Evolutionary conservation across 64 coral and sea anemone species (phyloP), one percentile per base, ranked within the genome.

Genomic region (Stylophora pistillata): DNA sequence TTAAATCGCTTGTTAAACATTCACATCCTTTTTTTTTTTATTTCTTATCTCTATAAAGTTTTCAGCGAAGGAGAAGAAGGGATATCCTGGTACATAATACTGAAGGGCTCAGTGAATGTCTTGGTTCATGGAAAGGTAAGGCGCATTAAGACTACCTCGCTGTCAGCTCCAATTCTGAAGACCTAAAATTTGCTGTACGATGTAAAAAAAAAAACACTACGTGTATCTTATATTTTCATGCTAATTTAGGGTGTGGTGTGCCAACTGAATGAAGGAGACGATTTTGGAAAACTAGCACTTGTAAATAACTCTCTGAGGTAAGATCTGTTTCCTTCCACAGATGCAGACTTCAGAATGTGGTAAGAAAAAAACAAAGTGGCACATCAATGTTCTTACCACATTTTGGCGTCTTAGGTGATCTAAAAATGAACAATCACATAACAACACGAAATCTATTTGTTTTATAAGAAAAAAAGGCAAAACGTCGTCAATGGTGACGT

Each of bases 231-330:
- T 47, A 47, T 70, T 37, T 15, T 76, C 63, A 21, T 57, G 30
- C 5, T 7, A 66, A 0, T 29, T 30, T 16, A 96, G 95, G 95
- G 95, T 23, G 77, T 74, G 70, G 95, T 96, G 15, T 93, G 91
- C 30, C 95, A 96, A 52, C 81, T 96, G 21, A 82, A 91, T 15
- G 91, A 92, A 20, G 90, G 95, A 53, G 95, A 96, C 69, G 95
- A 96, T 28, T 96, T 96, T 96, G 95, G 95, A 20, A 96, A 93
- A 75, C 91, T 96, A 5, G 74, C 95, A 17, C 70, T 96, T 61
- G 95, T 96, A 23, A 96, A 96, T 74, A 78, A 96, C 32, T 71
- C 95, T 21, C 56, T 88, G 21, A 89, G 95, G 95, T 96, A 72
- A 73, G 13, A 61, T 41, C 7, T 47, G 37, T 47, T 7, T 47